These are phyloP conservation scores for Hoplostethus atlanticus DNA, from an alignment of 2,797 vertebrate species.

Conservation along the genomic window DNA sequence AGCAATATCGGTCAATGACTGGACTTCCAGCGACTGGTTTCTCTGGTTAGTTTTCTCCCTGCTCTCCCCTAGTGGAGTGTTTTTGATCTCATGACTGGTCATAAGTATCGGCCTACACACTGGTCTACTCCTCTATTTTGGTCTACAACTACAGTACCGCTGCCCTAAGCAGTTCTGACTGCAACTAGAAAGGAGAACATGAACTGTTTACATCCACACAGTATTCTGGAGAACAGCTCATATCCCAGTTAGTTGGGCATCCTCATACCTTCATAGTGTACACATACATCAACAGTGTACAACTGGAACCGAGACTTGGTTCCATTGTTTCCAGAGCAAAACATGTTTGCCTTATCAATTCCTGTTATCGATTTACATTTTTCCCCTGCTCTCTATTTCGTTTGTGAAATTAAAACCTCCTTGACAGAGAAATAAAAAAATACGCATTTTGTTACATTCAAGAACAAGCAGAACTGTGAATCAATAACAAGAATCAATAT, in stretches of 20 bases:
- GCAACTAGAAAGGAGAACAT: not conserved
- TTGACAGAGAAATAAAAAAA: too few species aligned
- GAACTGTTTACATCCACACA: not conserved
- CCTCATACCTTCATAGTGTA: not conserved
- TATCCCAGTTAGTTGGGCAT: not conserved
- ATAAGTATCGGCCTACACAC: not conserved
- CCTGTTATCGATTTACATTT: too few species aligned
- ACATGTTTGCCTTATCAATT: too few species aligned
- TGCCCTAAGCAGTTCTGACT: not conserved
- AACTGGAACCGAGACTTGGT: too few species aligned
- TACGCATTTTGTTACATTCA: too few species aligned
- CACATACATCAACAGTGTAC: too few species aligned
- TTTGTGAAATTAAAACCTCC: too few species aligned
- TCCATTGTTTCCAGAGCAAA: too few species aligned
- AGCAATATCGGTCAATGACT: not conserved
- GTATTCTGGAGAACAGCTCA: slow-evolving; percentile 5
- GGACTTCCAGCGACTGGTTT: not conserved
- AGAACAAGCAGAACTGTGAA: too few species aligned
- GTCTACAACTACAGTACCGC: not conserved
- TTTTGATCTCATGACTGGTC: not conserved
- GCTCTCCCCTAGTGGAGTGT: not conserved
- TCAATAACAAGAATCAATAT: too few species aligned
- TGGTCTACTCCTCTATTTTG: not conserved
- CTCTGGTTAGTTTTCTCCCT: not conserved
- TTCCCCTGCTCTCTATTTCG: too few species aligned